Evolutionary conservation across 35 echinoderm and acorn worm species (phyloP), one percentile per base, ranked within the genome.

Genomic region (Lytechinus variegatus): DNA sequence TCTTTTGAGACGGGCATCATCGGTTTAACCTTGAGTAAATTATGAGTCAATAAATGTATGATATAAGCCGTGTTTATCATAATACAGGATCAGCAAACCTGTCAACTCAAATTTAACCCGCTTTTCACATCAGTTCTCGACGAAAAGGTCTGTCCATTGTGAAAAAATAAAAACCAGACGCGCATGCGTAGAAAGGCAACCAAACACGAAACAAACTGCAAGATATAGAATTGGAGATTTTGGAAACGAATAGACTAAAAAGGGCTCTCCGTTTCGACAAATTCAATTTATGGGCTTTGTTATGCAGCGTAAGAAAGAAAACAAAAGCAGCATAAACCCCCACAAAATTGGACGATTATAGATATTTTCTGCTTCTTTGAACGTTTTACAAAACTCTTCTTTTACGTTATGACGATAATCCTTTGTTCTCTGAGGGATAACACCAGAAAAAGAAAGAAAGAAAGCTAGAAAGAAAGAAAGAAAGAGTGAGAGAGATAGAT

Each of bases 281-380:
- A 79, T 79, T 79, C 66, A 79, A 79, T 79, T 79, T 79, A 79
- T 24, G 66, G 66, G 66, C 66, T 79, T 79, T 79, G 66, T 79
- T 79, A 79, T 79, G 5, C 56, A 16, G 66, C 66, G 14, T 6
- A n/a, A 16, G 66, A 79, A n/a, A 16, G 66, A 79, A 79, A 79
- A 79, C 66, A 79, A 79, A 79, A 79, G 66, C 66, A 24, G 19
- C 66, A 3, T 79, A 79, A 79, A 79, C 19, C 19, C 33, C 66
- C 66, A 79, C 66, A 79, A 79, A 79, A 24, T 71, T 24, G 21
- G 66, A 24, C 66, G 66, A 79, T 79, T 79, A 44, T 79, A 79
- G 66, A 79, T 79, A 79, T 79, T 79, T 79, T 79, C 66, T 79
- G 19, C 66, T 19, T 79, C 19, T 19, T 79, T 79, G 66, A 79